A percentile compares a stretch with the other conserved stretches of the same genome.
Evolutionary conservation across 37 sponge, comb jelly and placozoan species (phyloP).

Genomic region (Ephydatia muelleri): DNA sequence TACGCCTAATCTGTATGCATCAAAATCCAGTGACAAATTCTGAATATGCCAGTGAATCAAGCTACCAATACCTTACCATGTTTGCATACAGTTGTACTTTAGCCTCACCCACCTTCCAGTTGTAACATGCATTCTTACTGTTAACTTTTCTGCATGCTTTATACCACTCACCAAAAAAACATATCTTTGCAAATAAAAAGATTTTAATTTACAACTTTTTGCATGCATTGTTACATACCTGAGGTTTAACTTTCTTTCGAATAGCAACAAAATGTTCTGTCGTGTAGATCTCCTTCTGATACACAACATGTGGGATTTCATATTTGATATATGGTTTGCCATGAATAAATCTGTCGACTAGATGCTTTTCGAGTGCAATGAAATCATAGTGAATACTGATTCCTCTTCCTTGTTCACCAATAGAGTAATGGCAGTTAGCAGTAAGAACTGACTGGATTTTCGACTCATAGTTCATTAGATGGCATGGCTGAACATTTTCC

Average conservation of each 20-base stretch:
- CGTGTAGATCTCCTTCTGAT: conserved; percentile 42
- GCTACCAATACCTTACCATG: no score
- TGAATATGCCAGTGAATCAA: no score
- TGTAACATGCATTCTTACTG: neutral
- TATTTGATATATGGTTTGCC: conserved; percentile 56
- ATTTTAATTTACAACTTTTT: no score
- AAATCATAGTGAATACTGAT: conserved; percentile 57
- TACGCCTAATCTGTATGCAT: no score
- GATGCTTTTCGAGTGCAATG: conserved; percentile 63
- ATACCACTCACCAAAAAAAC: no score
- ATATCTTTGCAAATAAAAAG: no score
- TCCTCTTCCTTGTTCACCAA: conserved; percentile 45
- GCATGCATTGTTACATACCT: conserved; percentile 7
- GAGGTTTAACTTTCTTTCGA: conserved; percentile 38
- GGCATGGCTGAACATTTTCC: conserved; percentile 42
- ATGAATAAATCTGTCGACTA: conserved; percentile 59
- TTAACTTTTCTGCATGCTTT: no score
- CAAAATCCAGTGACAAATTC: no score
- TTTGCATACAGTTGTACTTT: no score
- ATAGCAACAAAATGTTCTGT: conserved; percentile 25
- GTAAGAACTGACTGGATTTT: conserved; percentile 56
- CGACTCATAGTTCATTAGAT: conserved; percentile 62
- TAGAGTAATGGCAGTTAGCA: conserved; percentile 68
- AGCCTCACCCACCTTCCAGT: no score
- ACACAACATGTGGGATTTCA: conserved; percentile 42